These are phyloP conservation scores for Betta splendens DNA, from an alignment of 2,797 vertebrate genomes.

Conservation along the genomic window DNA sequence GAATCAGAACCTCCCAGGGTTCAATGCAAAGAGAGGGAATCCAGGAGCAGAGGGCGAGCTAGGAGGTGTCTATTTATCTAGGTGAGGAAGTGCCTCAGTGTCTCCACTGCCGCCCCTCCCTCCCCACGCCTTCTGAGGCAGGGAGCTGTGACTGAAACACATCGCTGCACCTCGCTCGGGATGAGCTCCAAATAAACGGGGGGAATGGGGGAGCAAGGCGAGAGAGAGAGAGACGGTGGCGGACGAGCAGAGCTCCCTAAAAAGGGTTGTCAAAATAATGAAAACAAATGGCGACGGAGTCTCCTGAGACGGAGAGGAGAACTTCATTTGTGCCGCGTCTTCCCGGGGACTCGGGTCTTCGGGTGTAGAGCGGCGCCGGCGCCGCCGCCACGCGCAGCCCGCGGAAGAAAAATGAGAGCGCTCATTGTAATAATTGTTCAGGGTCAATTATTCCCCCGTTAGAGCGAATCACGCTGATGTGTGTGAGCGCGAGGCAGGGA, in stretches of 20 bases:
- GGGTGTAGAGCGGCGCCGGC: constrained; percentile 48
- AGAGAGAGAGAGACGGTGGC: constrained; percentile 51
- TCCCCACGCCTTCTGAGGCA: constrained; percentile 71
- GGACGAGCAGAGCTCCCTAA: constrained; percentile 75
- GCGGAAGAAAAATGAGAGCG: constrained; percentile 75
- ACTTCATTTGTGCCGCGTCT: constrained; percentile 81
- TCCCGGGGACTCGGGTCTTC: constrained; percentile 60
- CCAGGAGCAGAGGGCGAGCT: constrained; percentile 39
- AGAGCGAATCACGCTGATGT: constrained; percentile 74
- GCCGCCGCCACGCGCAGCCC: constrained; percentile 22
- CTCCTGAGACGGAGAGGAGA: constrained; percentile 79
- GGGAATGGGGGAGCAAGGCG: constrained; percentile 42
- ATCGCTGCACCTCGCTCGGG: constrained; percentile 74
- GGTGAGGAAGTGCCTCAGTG: constrained; percentile 69
- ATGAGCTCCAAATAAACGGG: constrained; percentile 75
- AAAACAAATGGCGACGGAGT: constrained; percentile 82
- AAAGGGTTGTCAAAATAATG: constrained; percentile 84
- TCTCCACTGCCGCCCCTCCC: constrained; percentile 28
- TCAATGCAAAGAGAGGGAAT: constrained; percentile 36
- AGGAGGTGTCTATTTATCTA: constrained; percentile 76
- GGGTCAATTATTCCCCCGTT: constrained; percentile 84
- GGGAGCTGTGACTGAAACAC: constrained; percentile 80
- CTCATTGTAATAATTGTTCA: constrained; percentile 84
- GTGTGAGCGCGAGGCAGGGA: constrained; percentile 65
- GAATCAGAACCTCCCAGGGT: constrained; percentile 43